Base-by-base conservation (phyloP, 2,113 vertebrate genomes). In the Petaurus breviceps region DNA sequence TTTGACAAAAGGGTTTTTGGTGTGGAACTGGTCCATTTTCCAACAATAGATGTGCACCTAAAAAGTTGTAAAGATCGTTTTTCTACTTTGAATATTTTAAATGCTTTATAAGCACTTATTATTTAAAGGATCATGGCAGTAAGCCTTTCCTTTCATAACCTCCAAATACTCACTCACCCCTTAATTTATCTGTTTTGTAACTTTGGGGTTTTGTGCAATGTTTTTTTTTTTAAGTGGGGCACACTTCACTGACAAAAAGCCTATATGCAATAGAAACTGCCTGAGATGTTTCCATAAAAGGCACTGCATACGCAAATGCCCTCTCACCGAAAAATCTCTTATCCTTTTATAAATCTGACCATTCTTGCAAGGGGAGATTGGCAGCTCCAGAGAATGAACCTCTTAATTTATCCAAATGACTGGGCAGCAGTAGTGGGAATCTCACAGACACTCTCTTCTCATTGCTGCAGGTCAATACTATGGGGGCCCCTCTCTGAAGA, bases 331-430 rank as follows among this genome's bases (percentile, higher is more conserved):
- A 54, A 94, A 91, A 53, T 54, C 95, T 51, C 97, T 93, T 97
- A 95, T 96, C 93, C 94, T 90, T 43, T 51, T 46, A 51, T 46
- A 53, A 93, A 95, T 51, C 95, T 46, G n/a, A 95, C 94, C 9
- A 7, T 90, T 93, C 94, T 49, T 47, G 11, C 84, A 96, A 94
- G 49, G 49, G 54, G 68, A 96, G 61, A 96, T 57, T 89, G 97
- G 93, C 61, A 92, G 95, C 94, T 91, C 89, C 94, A 93, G 90
- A 96, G 93, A 97, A 94, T 22, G 51, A 95, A 95, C 49, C 94
- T 97, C 96, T 96, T 90, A 94, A 91, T 96, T 91, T 91, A 97
- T 50, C 97, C 94, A 89, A 94, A 94, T 1, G 5, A 61, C 95
- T 94, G 96, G 92, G 51, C n/a, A 55, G 68, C 52, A 50, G 93